These are phyloP conservation scores for Remorina albescens DNA, from an alignment of 2,797 vertebrate species.

Conservation along the genomic window DNA sequence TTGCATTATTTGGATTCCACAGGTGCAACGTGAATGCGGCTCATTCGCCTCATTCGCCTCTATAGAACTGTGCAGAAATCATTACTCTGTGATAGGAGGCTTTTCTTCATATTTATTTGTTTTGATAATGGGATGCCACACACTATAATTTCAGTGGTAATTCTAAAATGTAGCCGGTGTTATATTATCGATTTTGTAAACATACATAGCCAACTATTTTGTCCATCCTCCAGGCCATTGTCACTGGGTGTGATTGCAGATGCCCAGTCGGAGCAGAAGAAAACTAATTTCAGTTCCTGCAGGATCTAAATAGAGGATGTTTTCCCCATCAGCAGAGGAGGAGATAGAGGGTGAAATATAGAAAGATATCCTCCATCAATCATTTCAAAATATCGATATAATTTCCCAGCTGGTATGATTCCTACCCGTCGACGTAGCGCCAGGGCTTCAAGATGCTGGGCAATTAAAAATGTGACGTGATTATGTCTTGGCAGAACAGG, in stretches of 20 bases:
- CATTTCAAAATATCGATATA: background rate
- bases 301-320: background rate
- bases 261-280: background rate
- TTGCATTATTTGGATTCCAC: conserved; percentile 80
- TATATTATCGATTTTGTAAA: conserved; percentile 21
- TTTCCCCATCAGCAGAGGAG: background rate
- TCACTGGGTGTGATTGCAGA: conserved; percentile 6
- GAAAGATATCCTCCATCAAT: background rate
- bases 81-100: conserved; percentile 42
- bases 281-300: background rate
- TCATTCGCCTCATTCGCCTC: conserved; percentile 59
- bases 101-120: conserved; percentile 55
- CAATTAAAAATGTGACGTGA: conserved; percentile 63
- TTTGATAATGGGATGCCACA: conserved; percentile 51
- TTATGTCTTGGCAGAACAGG: conserved; percentile 61
- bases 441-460: conserved; percentile 53
- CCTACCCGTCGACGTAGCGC: conserved; percentile 22
- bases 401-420: background rate
- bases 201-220: conserved; percentile 14
- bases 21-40: conserved; percentile 71
- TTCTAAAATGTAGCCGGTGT: conserved; percentile 12
- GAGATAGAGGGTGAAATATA: background rate
- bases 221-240: conserved; percentile 9
- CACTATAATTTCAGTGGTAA: conserved; percentile 47
- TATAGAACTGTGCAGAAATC: conserved; percentile 61